Base-by-base conservation (phyloP, 2,888 invertebrate species). In the Acanthosepion lycidas region DNA sequence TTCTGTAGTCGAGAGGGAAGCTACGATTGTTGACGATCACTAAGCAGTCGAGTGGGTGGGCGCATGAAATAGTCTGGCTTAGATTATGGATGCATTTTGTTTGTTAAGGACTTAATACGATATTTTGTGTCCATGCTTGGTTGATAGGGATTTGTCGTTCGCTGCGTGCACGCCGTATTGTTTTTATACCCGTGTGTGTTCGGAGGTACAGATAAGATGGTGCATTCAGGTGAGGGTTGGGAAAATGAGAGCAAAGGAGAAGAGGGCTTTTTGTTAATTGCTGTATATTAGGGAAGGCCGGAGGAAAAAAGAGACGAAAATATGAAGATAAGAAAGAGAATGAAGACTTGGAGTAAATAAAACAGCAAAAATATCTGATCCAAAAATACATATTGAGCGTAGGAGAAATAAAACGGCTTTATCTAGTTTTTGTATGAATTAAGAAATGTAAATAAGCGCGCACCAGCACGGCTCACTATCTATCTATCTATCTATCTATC, bases 111-210 rank as follows among this genome's bases (percentile, higher is more conserved):
- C 78, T 78, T n/a, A n/a, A n/a, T 78, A 78, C 78, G n/a, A n/a
- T 78, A 78, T 78, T 78, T 78, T 15, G 78, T n/a, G 78, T 78
- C n/a, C 78, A 78, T 78, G 12, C 12, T 78, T 78, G 78, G n/a
- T 78, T 78, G 78, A 78, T n/a, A 78, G 12, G n/a, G 78, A 78
- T 78, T 78, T 51, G 28, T 53, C 49, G 93, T 93, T 93, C 51
- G 51, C 26, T 51, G 33, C 51, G 51, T 53, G 55, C 12, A 55
- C 53, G 33, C 28, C 28, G 26, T 53, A 12, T 78, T 78, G 78
- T 78, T n/a, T 78, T n/a, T 78, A 9, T 78, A 15, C 9, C 12
- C n/a, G 5, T 18, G 78, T 33, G 78, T 78, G 78, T 78, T 78
- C 15, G 78, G 4, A 78, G n/a, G 26, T 8, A 59, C 0, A n/a